Percentiles rank a stretch among this genome's conserved stretches.
Conservation (phyloP, 37 sponge, comb jelly and placozoan species). For the Axinella damicornis region DNA sequence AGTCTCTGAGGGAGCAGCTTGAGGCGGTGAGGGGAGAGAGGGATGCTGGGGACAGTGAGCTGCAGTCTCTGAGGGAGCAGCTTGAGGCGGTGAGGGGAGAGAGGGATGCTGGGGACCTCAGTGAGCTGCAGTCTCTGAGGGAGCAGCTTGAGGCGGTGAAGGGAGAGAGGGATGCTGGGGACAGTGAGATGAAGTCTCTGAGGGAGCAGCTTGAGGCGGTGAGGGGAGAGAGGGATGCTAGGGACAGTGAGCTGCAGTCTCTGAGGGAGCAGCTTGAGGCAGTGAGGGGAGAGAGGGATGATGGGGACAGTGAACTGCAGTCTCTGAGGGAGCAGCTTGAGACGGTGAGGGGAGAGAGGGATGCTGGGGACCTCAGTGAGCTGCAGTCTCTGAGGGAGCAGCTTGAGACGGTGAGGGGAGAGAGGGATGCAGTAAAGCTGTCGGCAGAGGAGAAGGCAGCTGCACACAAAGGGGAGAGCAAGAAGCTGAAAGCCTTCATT, state of each 20-base stretch:
- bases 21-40: neutral
- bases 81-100: neutral
- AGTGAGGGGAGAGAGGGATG: neutral
- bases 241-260: neutral
- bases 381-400: neutral
- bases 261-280: neutral
- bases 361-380: neutral
- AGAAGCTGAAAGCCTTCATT: constrained; percentile 71
- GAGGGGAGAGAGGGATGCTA: neutral
- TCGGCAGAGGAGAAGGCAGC: neutral
- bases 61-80: neutral
- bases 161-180: neutral
- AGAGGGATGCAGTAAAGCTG: neutral
- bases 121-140: neutral
- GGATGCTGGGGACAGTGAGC: neutral
- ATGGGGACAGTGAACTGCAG: neutral
- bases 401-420: neutral
- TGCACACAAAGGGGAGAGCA: constrained; percentile 56
- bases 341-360: neutral
- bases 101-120: neutral
- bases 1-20: neutral
- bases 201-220: neutral
- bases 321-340: neutral
- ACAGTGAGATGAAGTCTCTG: neutral
- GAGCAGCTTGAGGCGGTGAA: neutral